These are phyloP conservation scores for Muricea muricata DNA, from an alignment of 92 coral and sea anemone species.

Conservation along the genomic window DNA sequence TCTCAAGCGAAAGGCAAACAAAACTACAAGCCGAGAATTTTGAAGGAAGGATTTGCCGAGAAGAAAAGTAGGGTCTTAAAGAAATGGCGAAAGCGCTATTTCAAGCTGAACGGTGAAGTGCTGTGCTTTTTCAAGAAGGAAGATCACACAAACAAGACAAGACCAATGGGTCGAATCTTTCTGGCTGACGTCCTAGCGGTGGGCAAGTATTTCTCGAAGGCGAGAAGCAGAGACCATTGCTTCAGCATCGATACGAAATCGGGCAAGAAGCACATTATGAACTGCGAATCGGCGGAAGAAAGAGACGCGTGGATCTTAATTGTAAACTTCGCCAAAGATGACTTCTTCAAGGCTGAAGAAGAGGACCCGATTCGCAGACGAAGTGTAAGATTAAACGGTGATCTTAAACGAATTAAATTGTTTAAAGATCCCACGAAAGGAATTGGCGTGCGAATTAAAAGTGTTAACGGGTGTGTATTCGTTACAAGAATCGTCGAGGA, in stretches of 20 bases:
- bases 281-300: constrained; percentile 85
- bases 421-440: constrained; percentile 83
- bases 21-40: constrained; percentile 60
- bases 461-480: constrained; percentile 90
- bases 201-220: constrained; percentile 84
- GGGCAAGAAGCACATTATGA: constrained; percentile 72
- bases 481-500: constrained; percentile 93
- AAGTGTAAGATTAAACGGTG: constrained; percentile 87
- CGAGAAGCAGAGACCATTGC: constrained; percentile 76
- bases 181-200: constrained; percentile 80
- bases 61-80: constrained; percentile 82
- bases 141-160: constrained; percentile 77
- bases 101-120: constrained; percentile 82
- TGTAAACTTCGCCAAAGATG: constrained; percentile 74
- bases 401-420: constrained; percentile 81
- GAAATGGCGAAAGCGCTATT: constrained; percentile 92
- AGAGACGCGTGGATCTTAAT: constrained; percentile 81
- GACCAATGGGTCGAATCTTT: constrained; percentile 89
- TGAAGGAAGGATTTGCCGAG: constrained; percentile 80
- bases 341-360: constrained; percentile 80
- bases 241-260: constrained; percentile 78
- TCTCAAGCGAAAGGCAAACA: too few relatives aligned
- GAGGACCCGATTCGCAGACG: constrained; percentile 83
- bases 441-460: constrained; percentile 91
- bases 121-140: constrained; percentile 92